phyloP scores from a whole-genome alignment of 2,888 invertebrate genomes.

The Ophioninae sp. region DNA sequence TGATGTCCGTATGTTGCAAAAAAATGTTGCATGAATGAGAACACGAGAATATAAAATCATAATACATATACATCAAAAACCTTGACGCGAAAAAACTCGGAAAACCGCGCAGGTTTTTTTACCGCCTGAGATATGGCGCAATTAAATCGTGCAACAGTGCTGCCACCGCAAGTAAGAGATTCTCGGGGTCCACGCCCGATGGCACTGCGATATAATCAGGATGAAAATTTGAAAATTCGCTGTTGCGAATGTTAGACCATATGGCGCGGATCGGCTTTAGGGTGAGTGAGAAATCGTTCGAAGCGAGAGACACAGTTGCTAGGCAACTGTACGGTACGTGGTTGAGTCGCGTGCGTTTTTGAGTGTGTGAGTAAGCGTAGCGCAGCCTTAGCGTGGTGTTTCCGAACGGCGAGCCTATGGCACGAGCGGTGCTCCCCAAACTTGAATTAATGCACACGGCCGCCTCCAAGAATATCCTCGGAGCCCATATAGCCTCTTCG shows the following conservation, averaged over 20 bases:
- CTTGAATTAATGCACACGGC: conserved; percentile 75
- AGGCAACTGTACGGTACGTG: conserved; percentile 71
- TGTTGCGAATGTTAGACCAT: conserved; percentile 10
- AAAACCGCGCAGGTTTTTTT: neutral
- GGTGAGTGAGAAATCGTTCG: conserved; percentile 1
- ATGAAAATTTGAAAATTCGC: conserved; percentile 13
- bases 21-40: neutral
- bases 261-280: conserved; percentile 8
- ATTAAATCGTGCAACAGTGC: neutral
- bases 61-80: too few relatives aligned
- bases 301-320: conserved; percentile 70
- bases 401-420: conserved; percentile 57
- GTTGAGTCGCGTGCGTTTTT: conserved; percentile 1
- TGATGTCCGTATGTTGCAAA: neutral
- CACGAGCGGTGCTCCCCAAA: conserved; percentile 67
- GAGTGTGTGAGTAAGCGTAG: conserved; percentile 7
- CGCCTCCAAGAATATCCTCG: conserved; percentile 76
- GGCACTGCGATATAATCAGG: neutral
- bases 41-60: too few relatives aligned
- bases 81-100: too few relatives aligned
- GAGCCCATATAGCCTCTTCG: conserved; percentile 61
- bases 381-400: conserved; percentile 8
- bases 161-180: neutral
- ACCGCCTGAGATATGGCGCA: neutral
- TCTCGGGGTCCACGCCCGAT: neutral